A percentile compares a stretch with the other conserved stretches of the same genome.
Evolutionary conservation across 2,797 vertebrate genomes (phyloP).

Genomic region (Euthynnus affinis): DNA sequence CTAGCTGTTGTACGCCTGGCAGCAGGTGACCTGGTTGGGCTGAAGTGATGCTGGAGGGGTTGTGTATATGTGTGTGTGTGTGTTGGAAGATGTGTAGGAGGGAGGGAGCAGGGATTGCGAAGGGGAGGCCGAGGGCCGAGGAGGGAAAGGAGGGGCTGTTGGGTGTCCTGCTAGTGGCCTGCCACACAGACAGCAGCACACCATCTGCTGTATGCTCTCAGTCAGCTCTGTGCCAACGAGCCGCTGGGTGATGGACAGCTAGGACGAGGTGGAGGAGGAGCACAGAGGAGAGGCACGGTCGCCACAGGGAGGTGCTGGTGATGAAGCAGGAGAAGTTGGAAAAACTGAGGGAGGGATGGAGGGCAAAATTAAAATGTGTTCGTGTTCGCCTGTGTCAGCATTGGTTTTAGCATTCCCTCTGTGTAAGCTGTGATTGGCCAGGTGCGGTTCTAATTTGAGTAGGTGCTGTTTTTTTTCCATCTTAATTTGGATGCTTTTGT

Average conservation of each 20-base stretch:
- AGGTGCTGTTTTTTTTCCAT: constrained; percentile 62
- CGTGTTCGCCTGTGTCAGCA: constrained; percentile 36
- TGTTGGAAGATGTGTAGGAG: constrained; percentile 58
- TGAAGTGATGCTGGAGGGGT: constrained; percentile 68
- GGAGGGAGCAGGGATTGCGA: constrained; percentile 47
- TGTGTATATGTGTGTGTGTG: constrained; percentile 35
- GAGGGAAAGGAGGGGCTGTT: constrained; percentile 59
- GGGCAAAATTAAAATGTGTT: constrained; percentile 50
- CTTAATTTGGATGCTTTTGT: constrained; percentile 68
- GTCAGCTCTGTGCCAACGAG: constrained; percentile 76
- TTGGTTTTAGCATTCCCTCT: constrained; percentile 40
- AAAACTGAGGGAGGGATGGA: constrained; percentile 10
- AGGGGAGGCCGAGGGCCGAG: constrained; percentile 37
- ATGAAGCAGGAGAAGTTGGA: constrained; percentile 36
- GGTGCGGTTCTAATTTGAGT: constrained; percentile 73
- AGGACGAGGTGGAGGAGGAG: constrained; percentile 55
- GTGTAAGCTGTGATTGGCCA: constrained; percentile 70
- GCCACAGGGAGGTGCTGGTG: constrained; percentile 42
- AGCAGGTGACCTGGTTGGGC: constrained; percentile 81
- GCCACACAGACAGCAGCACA: constrained; percentile 78
- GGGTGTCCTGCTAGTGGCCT: constrained; percentile 82
- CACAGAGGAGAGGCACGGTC: constrained; percentile 21
- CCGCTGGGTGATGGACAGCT: constrained; percentile 73
- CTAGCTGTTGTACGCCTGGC: constrained; percentile 63
- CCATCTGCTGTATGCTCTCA: constrained; percentile 84